Conservation (phyloP, 2,797 vertebrate genomes). For the Discoglossus pictus region DNA sequence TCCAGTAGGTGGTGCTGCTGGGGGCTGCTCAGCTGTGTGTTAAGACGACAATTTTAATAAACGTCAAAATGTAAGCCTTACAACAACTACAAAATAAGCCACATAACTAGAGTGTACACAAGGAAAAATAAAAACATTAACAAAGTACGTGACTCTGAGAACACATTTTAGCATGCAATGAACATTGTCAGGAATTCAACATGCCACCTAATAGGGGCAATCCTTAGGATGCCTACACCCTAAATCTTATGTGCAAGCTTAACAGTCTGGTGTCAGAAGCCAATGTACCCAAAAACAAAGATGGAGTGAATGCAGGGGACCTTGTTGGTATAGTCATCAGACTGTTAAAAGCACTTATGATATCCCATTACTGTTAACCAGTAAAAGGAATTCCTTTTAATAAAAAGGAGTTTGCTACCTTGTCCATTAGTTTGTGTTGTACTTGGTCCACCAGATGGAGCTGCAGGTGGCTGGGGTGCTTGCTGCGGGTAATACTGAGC, state of each 20-base stretch:
- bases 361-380: neutral
- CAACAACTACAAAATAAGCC: neutral
- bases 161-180: slow-evolving; percentile 34
- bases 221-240: slow-evolving; percentile 21
- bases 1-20: slow-evolving; percentile 94
- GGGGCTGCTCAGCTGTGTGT: slow-evolving; percentile 95
- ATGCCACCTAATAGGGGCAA: slow-evolving; percentile 37
- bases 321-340: neutral
- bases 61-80: slow-evolving; percentile 60
- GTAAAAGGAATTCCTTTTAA: slow-evolving; percentile 17
- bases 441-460: slow-evolving; percentile 85
- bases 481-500: slow-evolving; percentile 96
- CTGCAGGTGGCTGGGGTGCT: slow-evolving; percentile 93
- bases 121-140: slow-evolving; percentile 30
- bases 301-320: neutral
- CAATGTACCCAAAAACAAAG: neutral
- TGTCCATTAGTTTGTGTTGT: slow-evolving; percentile 92
- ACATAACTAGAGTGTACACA: no score
- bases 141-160: neutral
- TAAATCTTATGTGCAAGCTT: neutral
- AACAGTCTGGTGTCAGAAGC: neutral
- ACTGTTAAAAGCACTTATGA: neutral
- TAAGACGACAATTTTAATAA: no score
- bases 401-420: slow-evolving; percentile 74
- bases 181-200: slow-evolving; percentile 29